Percentiles rank a stretch among this genome's conserved stretches.
Evolutionary conservation across 37 sponge, comb jelly and placozoan genomes (phyloP).

Genomic region (Chondrilla cf. caribensis): DNA sequence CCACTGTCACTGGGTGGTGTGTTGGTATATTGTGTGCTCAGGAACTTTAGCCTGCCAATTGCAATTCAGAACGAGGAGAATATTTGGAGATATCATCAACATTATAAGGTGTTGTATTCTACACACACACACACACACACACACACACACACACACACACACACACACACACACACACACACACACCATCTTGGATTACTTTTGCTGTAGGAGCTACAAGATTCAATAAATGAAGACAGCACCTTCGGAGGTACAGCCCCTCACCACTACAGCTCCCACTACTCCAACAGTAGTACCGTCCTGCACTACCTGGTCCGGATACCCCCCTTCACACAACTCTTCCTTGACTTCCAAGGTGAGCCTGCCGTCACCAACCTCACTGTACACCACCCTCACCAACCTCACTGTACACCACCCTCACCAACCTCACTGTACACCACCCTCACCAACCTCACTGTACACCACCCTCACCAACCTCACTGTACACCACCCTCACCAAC

Average conservation of each 20-base stretch:
- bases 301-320: slow-evolving; percentile 96
- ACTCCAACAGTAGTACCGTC: slow-evolving; percentile 96
- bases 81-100: slow-evolving; percentile 60
- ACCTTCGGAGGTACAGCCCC: slow-evolving; percentile 30
- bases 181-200: background rate
- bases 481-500: background rate
- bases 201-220: slow-evolving; percentile 26
- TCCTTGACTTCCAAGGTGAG: slow-evolving; percentile 95
- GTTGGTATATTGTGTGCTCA: no score
- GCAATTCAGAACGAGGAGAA: slow-evolving; percentile 80
- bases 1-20: no score
- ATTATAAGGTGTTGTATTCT: slow-evolving; percentile 58
- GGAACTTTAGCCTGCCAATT: slow-evolving; percentile 68
- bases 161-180: background rate
- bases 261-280: slow-evolving; percentile 99
- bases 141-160: background rate
- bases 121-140: background rate
- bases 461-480: background rate
- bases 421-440: background rate
- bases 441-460: background rate
- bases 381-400: background rate
- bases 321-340: slow-evolving; percentile 94
- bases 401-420: background rate
- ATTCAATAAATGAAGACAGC: slow-evolving; percentile 37
- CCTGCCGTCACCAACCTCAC: no score